phyloP scores from a whole-genome alignment of 23 tunicate species.

The Clavelina lepadiformis region DNA sequence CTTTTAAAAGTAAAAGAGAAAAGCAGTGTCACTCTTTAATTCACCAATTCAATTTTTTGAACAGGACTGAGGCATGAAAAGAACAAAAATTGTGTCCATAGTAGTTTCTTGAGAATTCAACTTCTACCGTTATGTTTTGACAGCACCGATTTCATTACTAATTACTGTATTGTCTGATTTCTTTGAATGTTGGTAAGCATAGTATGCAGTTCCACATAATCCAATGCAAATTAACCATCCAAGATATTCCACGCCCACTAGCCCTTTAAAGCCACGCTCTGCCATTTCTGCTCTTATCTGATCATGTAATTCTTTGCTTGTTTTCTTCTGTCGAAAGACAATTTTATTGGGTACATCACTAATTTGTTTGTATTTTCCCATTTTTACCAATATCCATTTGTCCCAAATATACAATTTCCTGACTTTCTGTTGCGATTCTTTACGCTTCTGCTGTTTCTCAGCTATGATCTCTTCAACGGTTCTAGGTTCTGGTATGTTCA shows the following conservation, averaged over 20 bases:
- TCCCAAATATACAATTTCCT: constrained; percentile 17
- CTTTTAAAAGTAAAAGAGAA: not conserved
- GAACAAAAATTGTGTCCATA: too few relatives aligned
- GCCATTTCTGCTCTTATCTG: constrained; percentile 14
- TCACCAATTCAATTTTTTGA: too few relatives aligned
- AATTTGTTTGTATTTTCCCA: constrained; percentile 43
- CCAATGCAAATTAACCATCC: not conserved
- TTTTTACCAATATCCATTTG: constrained; percentile 27
- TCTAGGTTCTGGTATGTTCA: too few relatives aligned
- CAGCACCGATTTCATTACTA: too few relatives aligned
- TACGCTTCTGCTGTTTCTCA: too few relatives aligned
- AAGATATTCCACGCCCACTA: constrained; percentile 16
- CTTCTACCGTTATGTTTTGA: not conserved
- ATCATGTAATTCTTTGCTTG: constrained; percentile 1
- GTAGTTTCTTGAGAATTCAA: not conserved
- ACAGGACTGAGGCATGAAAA: too few relatives aligned
- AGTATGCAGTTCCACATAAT: not conserved
- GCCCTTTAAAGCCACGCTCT: constrained; percentile 16
- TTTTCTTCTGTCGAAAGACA: not conserved
- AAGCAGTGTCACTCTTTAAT: too few relatives aligned
- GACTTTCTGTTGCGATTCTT: not conserved
- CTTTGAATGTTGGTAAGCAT: not conserved
- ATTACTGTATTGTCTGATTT: too few relatives aligned
- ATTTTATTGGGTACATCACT: constrained; percentile 44
- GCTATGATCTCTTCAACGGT: too few relatives aligned